Evolutionary conservation across 2,797 vertebrate genomes (phyloP).

Genomic region (Xenops minutus): DNA sequence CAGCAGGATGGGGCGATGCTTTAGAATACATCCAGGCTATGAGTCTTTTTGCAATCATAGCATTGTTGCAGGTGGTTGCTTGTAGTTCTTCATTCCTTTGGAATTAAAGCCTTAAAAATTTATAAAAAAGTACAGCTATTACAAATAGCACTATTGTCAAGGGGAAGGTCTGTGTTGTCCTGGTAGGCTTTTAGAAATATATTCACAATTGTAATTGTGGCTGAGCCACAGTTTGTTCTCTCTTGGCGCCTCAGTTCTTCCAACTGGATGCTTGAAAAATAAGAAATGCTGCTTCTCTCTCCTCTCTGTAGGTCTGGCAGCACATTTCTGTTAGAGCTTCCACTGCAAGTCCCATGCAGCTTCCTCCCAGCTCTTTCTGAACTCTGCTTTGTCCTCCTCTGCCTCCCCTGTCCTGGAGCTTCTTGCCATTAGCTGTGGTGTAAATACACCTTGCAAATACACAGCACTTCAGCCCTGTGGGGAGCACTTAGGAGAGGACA

Average conservation of each 20-base stretch:
- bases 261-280: neutral
- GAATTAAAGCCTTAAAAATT: neutral
- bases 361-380: neutral
- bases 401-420: neutral
- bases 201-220: neutral
- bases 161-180: neutral
- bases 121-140: neutral
- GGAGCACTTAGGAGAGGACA: neutral
- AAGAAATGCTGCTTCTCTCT: neutral
- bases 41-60: neutral
- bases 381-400: neutral
- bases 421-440: neutral
- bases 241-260: neutral
- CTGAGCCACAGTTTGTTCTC: neutral
- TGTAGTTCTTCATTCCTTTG: neutral
- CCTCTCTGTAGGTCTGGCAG: neutral
- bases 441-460: neutral
- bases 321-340: neutral
- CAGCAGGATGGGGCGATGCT: neutral
- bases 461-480: neutral
- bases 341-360: neutral
- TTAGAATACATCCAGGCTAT: neutral
- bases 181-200: neutral
- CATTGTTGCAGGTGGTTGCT: neutral
- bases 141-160: accelerated